These are phyloP conservation scores for Pseudobourletiella spinata DNA, from an alignment of 1,140 invertebrate species.

Conservation along the genomic window DNA sequence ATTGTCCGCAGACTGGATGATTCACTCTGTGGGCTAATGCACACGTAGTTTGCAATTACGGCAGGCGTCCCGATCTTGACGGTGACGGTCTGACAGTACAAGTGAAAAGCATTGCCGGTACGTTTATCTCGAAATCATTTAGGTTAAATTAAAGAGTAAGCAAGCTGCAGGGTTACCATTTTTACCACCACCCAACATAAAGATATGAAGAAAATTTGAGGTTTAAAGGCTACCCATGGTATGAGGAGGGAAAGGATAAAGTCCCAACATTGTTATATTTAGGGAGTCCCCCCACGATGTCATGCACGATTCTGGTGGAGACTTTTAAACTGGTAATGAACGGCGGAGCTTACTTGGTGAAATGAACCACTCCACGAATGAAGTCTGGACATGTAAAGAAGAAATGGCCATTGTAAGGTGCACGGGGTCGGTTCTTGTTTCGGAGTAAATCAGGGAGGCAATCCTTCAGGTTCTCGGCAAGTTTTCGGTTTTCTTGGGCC, in stretches of 20 bases:
- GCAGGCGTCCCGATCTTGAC: too few relatives aligned
- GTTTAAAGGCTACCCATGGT: too few relatives aligned
- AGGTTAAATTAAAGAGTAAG: too few relatives aligned
- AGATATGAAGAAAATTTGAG: not conserved
- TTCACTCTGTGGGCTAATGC: too few relatives aligned
- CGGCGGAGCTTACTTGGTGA: conserved; percentile 37
- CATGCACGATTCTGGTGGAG: not conserved
- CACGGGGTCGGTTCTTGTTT: conserved; percentile 39
- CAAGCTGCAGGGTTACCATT: not conserved
- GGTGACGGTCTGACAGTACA: too few relatives aligned
- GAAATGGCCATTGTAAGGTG: conserved; percentile 28
- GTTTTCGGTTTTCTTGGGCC: conserved; percentile 25
- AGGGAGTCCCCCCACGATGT: not conserved
- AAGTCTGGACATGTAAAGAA: conserved; percentile 15
- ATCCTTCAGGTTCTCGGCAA: conserved; percentile 38
- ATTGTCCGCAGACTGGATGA: too few relatives aligned
- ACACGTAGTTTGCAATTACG: too few relatives aligned
- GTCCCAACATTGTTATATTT: too few relatives aligned
- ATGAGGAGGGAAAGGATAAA: too few relatives aligned
- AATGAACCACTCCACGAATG: conserved; percentile 19
- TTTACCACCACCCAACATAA: not conserved
- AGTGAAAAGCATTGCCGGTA: too few relatives aligned
- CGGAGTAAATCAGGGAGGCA: conserved; percentile 26
- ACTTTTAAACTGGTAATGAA: not conserved
- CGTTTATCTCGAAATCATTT: too few relatives aligned